A percentile compares a stretch with the other conserved stretches of the same genome.
Evolutionary conservation across 2,113 vertebrate genomes (phyloP).

Genomic region (Paramormyrops kingsleyae): DNA sequence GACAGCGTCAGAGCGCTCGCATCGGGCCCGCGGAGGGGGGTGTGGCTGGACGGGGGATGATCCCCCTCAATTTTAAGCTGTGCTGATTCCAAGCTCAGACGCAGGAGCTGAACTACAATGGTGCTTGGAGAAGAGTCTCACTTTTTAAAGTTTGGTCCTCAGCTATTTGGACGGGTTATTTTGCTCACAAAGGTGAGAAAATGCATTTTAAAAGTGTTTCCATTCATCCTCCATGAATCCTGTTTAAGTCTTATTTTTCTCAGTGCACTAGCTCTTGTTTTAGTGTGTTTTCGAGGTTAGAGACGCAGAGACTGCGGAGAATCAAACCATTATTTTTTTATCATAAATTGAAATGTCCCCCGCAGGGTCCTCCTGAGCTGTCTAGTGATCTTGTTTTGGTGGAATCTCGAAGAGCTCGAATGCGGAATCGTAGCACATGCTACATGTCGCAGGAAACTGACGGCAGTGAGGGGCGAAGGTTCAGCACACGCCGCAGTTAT

Average conservation of each 20-base stretch:
- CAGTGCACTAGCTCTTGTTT: background rate
- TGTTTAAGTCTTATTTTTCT: background rate
- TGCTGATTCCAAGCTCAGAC: slow-evolving; percentile 26
- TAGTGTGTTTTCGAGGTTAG: background rate
- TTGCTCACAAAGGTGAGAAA: background rate
- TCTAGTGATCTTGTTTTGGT: background rate
- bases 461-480: background rate
- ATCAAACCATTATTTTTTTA: background rate
- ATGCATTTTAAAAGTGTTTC: background rate
- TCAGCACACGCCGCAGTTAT: background rate
- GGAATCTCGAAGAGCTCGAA: background rate
- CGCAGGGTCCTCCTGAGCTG: background rate
- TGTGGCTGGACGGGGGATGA: background rate
- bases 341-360: background rate
- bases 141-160: slow-evolving; percentile 32
- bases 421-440: background rate
- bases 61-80: slow-evolving; percentile 4
- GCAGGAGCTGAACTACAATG: slow-evolving; percentile 16
- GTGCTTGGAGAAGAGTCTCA: slow-evolving; percentile 39
- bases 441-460: background rate
- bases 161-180: background rate
- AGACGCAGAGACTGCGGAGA: background rate
- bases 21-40: slow-evolving; percentile 20
- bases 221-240: background rate
- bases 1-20: background rate